Conservation (phyloP, 1,140 invertebrate genomes). For the Thrips palmi region DNA sequence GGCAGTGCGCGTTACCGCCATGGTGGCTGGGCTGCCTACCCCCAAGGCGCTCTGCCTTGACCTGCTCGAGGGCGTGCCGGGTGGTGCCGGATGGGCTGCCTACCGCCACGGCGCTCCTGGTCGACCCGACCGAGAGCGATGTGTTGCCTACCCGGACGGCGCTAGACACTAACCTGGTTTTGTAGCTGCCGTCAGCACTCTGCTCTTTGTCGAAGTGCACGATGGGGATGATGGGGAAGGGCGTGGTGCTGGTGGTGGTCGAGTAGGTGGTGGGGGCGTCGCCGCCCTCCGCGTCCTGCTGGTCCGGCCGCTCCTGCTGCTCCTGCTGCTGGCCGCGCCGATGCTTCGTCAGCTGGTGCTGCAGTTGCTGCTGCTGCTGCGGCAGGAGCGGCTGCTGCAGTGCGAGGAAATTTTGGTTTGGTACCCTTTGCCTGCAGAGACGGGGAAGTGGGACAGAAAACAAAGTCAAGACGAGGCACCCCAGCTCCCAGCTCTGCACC, state of each 20-base stretch:
- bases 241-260: slow-evolving; percentile 7
- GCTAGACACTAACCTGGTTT: slow-evolving; percentile 14
- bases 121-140: not conserved
- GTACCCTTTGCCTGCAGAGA: no score
- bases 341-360: slow-evolving; percentile 3
- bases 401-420: no score
- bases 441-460: no score
- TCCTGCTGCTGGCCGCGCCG: not conserved
- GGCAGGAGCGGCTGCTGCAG: no score
- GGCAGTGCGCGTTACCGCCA: no score
- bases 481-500: no score
- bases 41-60: not conserved
- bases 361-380: not conserved
- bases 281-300: no score
- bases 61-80: not conserved
- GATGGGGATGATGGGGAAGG: slow-evolving; percentile 14
- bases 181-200: slow-evolving; percentile 15
- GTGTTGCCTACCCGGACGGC: no score
- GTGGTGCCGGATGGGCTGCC: not conserved
- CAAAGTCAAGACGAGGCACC: no score
- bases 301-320: not conserved
- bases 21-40: not conserved
- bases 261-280: slow-evolving; percentile 1
- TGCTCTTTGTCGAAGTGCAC: slow-evolving; percentile 15
- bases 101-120: not conserved